Evolutionary conservation across 1,140 invertebrate genomes (phyloP).

Genomic region (Trigoniulus corallinus): DNA sequence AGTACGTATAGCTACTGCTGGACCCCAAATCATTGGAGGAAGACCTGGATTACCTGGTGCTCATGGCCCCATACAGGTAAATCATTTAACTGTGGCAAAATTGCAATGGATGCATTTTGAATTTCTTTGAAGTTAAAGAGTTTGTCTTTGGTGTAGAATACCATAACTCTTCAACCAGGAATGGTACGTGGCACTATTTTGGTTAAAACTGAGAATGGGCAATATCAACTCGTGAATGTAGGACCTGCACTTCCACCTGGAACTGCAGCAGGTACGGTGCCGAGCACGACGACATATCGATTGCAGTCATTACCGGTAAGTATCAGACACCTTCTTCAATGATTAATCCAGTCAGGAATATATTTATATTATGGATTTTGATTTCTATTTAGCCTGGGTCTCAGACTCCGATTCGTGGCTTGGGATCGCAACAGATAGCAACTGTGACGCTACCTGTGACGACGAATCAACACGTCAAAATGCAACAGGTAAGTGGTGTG

Average conservation of each 20-base stretch:
- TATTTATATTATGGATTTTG: neutral
- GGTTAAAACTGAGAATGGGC: conserved; percentile 87
- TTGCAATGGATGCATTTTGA: no score
- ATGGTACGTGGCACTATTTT: conserved; percentile 65
- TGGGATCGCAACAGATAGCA: conserved; percentile 12
- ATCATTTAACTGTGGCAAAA: conserved; percentile 17
- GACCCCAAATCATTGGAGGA: conserved; percentile 55
- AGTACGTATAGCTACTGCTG: conserved; percentile 22
- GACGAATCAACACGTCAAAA: conserved; percentile 2
- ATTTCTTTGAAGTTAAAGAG: no score
- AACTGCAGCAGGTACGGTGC: conserved; percentile 22
- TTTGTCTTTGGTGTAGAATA: conserved; percentile 36
- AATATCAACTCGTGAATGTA: conserved; percentile 75
- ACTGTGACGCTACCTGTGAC: conserved; percentile 11
- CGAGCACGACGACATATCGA: conserved; percentile 31
- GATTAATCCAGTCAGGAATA: neutral
- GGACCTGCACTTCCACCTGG: neutral
- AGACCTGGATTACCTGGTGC: conserved; percentile 39
- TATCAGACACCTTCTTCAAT: conserved; percentile 13
- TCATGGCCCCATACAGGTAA: conserved; percentile 9
- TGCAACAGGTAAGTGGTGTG: conserved; percentile 1
- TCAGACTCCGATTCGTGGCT: conserved; percentile 4
- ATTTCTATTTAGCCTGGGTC: neutral
- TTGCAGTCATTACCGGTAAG: conserved; percentile 40
- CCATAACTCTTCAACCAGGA: conserved; percentile 44